Conservation (phyloP, 2,888 invertebrate species). For the Ferrisia virgata region DNA sequence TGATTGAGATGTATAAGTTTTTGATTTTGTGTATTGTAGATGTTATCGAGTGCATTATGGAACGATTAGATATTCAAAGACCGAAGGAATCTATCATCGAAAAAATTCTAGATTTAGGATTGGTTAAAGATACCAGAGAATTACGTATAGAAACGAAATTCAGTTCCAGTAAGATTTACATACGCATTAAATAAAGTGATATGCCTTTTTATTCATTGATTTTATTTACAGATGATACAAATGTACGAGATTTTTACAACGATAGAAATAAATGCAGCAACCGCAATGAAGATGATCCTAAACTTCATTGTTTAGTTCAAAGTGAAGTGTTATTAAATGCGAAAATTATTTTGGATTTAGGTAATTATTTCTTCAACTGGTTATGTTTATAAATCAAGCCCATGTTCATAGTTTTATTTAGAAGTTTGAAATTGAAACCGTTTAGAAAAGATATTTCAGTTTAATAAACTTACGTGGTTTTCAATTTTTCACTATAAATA, state of each 20-base stretch:
- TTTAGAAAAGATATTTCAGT: too few species aligned
- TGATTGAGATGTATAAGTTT: too few species aligned
- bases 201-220: too few species aligned
- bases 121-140: constrained; percentile 65
- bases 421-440: too few species aligned
- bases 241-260: background rate
- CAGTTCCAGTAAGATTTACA: too few species aligned
- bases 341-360: background rate
- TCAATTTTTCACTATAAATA: too few species aligned
- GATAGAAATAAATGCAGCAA: background rate
- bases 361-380: too few species aligned
- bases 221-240: background rate
- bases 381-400: too few species aligned
- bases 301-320: background rate
- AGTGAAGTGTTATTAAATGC: background rate
- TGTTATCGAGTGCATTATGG: constrained; percentile 66
- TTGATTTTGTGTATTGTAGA: constrained; percentile 60
- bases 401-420: too few species aligned
- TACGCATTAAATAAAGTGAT: too few species aligned
- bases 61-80: constrained; percentile 64
- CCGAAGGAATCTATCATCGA: constrained; percentile 72
- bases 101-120: constrained; percentile 72
- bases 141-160: too few species aligned
- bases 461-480: too few species aligned
- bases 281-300: background rate